Base-by-base conservation (phyloP, 1,140 invertebrate species). In the Drosophila sechellia region DNA sequence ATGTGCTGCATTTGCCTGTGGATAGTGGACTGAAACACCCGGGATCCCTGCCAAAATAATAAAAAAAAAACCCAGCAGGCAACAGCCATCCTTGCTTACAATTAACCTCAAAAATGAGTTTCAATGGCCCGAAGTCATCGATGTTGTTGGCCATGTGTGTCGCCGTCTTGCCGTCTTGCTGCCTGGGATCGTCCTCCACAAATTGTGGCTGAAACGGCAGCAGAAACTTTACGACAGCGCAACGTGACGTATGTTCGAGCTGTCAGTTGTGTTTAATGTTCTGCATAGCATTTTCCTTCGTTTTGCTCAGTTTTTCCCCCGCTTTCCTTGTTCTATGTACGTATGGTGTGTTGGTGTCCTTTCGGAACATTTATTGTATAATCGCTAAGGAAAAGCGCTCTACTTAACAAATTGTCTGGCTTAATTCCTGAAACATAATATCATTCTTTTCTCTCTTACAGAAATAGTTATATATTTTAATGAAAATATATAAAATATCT, bases 81-180 rank as follows among this genome's bases (percentile, higher is more conserved):
- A 20, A 39, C 60, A 42, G 31, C 52, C 83, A 81, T 79, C 76
- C 89, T 83, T 83, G 83, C 83, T 89, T 79, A 87, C 87, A 90
- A 90, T 90, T 90, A 90, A 90, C 87, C 87, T 87, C 87, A 90
- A 90, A 90, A 90, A 87, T 86, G 87, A 90, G 83, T 90, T 90
- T 90, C 87, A 90, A 90, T 90, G 87, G 81, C 87, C 87, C 68
- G 68, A 74, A 90, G 87, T 90, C 85, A 90, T 85, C 85, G 85
- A 84, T 77, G 83, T 75, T 75, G 65, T 42, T 56, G 58, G 45
- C 39, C 61, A 50, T 55, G 58, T 59, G 61, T 68, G 50, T 59
- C 45, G 70, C 39, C 58, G 71, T 20, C 31, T 31, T 74, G 76
- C 76, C 65, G 55, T 78, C 66, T 64, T 46, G 64, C 55, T 56